Conservation (phyloP, 2,113 vertebrate genomes). For the Myrmecophaga tridactyla region DNA sequence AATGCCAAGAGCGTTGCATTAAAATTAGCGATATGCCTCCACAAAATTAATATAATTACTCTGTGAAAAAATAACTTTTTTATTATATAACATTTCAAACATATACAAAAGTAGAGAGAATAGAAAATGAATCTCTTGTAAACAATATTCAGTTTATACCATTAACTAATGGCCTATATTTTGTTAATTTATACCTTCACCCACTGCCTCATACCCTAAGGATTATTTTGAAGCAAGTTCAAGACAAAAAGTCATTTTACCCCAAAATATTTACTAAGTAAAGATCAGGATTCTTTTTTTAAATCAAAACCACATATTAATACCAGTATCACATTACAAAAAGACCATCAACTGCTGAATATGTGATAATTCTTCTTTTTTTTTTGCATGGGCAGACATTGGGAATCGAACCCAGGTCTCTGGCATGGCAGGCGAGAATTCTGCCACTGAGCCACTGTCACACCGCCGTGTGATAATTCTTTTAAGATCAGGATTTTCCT, state of each 20-base stretch:
- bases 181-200: neutral
- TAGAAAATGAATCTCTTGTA: neutral
- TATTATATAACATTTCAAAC: constrained; percentile 13
- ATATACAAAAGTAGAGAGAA: neutral
- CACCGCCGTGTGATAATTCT: neutral
- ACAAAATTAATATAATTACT: constrained; percentile 11
- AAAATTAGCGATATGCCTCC: neutral
- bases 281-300: neutral
- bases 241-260: neutral
- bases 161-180: neutral
- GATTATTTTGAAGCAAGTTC: neutral
- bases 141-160: neutral
- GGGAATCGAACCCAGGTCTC: too few species aligned
- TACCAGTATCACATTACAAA: neutral
- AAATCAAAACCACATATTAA: constrained; percentile 30
- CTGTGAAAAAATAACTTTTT: neutral
- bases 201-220: neutral
- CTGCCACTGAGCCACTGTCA: too few species aligned
- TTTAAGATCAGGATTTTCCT: constrained; percentile 40
- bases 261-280: neutral
- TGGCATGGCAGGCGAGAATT: too few species aligned
- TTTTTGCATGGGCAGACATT: too few species aligned
- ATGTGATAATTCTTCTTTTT: neutral
- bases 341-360: neutral
- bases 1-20: neutral